Base-by-base conservation (phyloP, 2,888 invertebrate species). In the Plebejus anna region DNA sequence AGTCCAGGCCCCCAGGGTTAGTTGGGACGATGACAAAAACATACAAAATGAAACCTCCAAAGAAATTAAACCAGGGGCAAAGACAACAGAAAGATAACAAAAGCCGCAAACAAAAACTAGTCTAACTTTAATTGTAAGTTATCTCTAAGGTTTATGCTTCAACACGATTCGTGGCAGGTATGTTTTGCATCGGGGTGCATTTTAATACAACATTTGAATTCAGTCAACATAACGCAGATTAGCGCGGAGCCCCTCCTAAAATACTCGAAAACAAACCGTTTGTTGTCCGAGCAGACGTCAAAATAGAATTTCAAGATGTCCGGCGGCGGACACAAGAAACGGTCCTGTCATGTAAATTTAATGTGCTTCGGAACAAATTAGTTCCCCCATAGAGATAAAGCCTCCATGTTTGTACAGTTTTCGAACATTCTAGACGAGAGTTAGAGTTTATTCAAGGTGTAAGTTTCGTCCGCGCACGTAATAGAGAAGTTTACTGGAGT, bases 401-500 rank as follows among this genome's bases (percentile, higher is more conserved):
- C 87, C 83, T 85, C 84, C 83, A 85, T 84, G 86, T 90, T 88
- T 87, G 85, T 86, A 82, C 84, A 89, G 87, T 87, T 89, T 83
- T 85, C 81, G 83, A 88, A 89, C 88, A 87, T 86, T 82, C 86
- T 86, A 87, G 85, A 84, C 85, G 80, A 71, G 82, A 85, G 85
- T 85, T 85, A 85, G 85, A 84, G 87, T 88, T 86, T 85, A 85
- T 83, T 83, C 83, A 82, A 88, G 85, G 88, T 88, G 86, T 86
- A 90, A 90, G 87, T 90, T 91, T 86, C 82, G 82, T 82, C 83
- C 81, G 81, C 84, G 84, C 81, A 81, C 80, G 82, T 86, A 89
- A 89, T 86, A 88, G 85, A 84, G 84, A 89, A 91, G 90, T 90
- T 90, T 84, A 86, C 84, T 87, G 81, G 80, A 80, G 85, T 82